A percentile compares a stretch with the other conserved stretches of the same genome.
phyloP scores from a whole-genome alignment of 2,113 vertebrate species.

The Odontesthes bonariensis region DNA sequence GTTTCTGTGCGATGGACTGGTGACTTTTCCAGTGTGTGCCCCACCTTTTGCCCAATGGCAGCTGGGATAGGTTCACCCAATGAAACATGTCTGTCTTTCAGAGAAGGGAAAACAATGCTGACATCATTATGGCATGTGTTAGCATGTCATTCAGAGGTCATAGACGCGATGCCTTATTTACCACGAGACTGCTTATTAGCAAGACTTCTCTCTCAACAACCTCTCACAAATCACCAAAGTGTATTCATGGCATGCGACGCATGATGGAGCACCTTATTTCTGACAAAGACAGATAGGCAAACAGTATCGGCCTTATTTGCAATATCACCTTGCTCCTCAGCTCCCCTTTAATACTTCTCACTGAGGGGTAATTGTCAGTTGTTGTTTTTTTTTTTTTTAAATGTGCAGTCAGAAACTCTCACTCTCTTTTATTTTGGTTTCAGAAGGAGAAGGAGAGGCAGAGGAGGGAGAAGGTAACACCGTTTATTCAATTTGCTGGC shows the following conservation, averaged over 20 bases:
- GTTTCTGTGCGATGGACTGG: no score
- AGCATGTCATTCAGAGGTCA: slow-evolving; percentile 28
- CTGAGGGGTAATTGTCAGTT: not conserved
- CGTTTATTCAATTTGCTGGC: not conserved
- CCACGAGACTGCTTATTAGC: slow-evolving; percentile 12
- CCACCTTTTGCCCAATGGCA: no score
- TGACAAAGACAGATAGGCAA: not conserved
- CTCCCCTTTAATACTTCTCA: not conserved
- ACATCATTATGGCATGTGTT: not conserved
- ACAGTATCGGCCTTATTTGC: not conserved
- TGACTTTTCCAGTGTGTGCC: no score
- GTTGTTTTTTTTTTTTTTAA: not conserved
- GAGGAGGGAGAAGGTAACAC: slow-evolving; percentile 72
- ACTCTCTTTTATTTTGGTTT: slow-evolving; percentile 34
- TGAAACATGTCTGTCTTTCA: not conserved
- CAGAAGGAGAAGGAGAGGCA: slow-evolving; percentile 66
- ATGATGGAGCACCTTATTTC: not conserved
- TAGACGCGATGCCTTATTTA: slow-evolving; percentile 1
- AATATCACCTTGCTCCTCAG: not conserved
- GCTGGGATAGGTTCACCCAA: no score
- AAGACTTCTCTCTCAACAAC: not conserved
- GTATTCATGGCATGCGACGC: slow-evolving; percentile 1
- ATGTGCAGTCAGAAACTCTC: not conserved
- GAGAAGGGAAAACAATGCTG: not conserved
- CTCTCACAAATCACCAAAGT: not conserved